Evolutionary conservation across 30 jellyfish, hydroid and myxozoan genomes (phyloP), one percentile per base, ranked within the genome.

Genomic region (Catostylus mosaicus): DNA sequence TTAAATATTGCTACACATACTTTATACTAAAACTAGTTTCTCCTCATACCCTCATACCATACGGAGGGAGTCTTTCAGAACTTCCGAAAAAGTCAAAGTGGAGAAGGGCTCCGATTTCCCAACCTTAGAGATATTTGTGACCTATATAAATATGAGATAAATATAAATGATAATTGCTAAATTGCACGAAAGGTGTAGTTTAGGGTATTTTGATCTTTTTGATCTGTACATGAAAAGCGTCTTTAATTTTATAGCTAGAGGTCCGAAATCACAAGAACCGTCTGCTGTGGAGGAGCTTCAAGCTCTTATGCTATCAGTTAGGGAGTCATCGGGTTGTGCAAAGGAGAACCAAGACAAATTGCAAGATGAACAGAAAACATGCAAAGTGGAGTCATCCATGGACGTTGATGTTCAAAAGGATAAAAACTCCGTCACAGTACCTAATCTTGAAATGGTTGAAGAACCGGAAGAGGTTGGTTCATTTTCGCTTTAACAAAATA

Each of bases 401-500:
- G 84, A 83, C n/a, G 76, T 62, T 27, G 88, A 70, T 23, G 71
- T 63, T 36, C 82, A 78, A 64, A 84, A 60, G 34, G 95, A 81
- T 5, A 72, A 64, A 30, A 35, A 66, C 20, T 72, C 97, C n/a
- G 77, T 37, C 23, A 72, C 86, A 1, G 93, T 88, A 11, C 98
- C 98, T 1, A 70, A 77, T 36, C 78, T 93, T 1, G 97, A 93
- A 73, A 82, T 93, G 85, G 84, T 93, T 1, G 98, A 93, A 36
- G 97, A 93, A 65, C 98, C 98, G 30, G 98, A 93, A 64, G 90
- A 80, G 94, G 98, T 93, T 46, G n/a, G 76, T 40, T 20, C 3
- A 48, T 23, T 16, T 6, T 48, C 4, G 1, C 20, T 48, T 48
- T 48, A 3, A 3, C 20, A 40, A 40, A 40, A n/a, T n/a, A n/a